Percentiles rank a stretch among this genome's conserved stretches.
phyloP scores from a whole-genome alignment of 2,888 invertebrate genomes.

The Melinaea marsaeus region DNA sequence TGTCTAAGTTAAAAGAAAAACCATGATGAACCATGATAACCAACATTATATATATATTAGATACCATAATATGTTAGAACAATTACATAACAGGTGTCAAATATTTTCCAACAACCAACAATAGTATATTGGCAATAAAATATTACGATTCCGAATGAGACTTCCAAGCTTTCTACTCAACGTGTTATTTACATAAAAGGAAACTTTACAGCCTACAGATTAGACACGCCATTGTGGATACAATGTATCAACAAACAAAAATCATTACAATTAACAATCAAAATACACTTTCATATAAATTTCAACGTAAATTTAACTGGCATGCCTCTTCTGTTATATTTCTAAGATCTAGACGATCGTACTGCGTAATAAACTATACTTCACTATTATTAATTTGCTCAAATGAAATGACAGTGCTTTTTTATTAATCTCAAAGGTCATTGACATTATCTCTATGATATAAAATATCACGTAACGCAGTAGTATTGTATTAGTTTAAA shows the following conservation, averaged over 20 bases:
- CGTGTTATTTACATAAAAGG: conserved; percentile 4
- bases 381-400: no score
- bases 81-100: conserved; percentile 42
- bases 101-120: conserved; percentile 42
- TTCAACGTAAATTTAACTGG: background rate
- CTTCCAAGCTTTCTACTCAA: conserved; percentile 27
- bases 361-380: no score
- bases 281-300: background rate
- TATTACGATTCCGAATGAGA: conserved; percentile 43
- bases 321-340: background rate
- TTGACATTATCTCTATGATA: no score
- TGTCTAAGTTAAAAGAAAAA: background rate
- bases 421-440: no score
- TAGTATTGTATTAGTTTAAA: background rate
- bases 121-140: conserved; percentile 47
- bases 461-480: no score
- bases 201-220: background rate
- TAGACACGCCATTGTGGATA: background rate
- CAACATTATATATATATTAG: no score
- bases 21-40: no score
- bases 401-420: no score
- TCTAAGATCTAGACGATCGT: background rate
- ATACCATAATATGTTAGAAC: no score
- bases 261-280: background rate
- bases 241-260: background rate